These are phyloP conservation scores for Mactra quadrangularis DNA, from an alignment of 1,140 invertebrate species.

Conservation along the genomic window DNA sequence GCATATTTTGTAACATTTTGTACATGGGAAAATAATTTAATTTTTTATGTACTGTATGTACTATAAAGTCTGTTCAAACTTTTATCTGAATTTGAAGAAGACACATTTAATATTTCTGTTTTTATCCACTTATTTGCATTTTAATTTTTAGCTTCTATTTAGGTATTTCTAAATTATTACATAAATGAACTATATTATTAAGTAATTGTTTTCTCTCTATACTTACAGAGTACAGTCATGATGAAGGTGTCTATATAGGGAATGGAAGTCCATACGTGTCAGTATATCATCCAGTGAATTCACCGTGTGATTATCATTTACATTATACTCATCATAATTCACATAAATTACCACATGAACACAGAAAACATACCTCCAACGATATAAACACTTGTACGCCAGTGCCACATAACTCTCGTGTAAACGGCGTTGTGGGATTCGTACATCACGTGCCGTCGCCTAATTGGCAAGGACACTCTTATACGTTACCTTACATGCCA, in stretches of 20 bases:
- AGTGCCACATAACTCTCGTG: slow-evolving; percentile 36
- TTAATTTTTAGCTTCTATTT: too few species aligned
- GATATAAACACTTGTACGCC: slow-evolving; percentile 18
- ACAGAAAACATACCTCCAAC: slow-evolving; percentile 14
- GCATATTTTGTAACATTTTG: too few species aligned
- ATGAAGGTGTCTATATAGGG: slow-evolving; percentile 41
- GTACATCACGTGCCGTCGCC: slow-evolving; percentile 26
- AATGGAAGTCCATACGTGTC: slow-evolving; percentile 28
- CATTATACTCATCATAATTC: slow-evolving; percentile 15
- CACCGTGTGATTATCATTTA: slow-evolving; percentile 57
- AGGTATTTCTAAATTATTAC: too few species aligned
- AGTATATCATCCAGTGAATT: slow-evolving; percentile 54
- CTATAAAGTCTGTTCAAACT: too few species aligned
- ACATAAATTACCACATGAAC: not conserved
- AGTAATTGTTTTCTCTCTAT: too few species aligned
- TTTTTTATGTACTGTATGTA: too few species aligned
- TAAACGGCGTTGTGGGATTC: slow-evolving; percentile 40
- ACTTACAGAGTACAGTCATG: slow-evolving; percentile 30
- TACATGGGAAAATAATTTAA: too few species aligned
- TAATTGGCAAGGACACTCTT: slow-evolving; percentile 48
- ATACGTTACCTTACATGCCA: slow-evolving; percentile 54
- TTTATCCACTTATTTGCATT: too few species aligned
- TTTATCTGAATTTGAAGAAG: too few species aligned
- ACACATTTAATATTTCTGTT: too few species aligned
- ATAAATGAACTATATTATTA: too few species aligned